These are phyloP conservation scores for Brachirus orientalis DNA, from an alignment of 2,113 vertebrate species.

Conservation along the genomic window DNA sequence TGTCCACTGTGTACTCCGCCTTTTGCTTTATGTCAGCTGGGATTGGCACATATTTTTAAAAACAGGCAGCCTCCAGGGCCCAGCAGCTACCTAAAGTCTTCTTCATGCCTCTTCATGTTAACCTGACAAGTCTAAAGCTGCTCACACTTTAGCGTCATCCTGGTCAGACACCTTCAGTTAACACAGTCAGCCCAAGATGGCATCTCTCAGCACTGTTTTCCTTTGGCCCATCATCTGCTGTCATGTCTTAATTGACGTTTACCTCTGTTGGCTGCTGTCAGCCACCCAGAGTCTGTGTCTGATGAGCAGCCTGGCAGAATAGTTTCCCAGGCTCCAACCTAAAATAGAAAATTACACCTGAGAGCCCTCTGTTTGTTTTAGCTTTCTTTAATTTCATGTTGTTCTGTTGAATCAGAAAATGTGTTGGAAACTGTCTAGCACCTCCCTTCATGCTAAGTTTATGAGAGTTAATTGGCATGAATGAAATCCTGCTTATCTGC, in stretches of 20 bases:
- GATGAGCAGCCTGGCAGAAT: constrained; percentile 44
- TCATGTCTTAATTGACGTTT: constrained; percentile 77
- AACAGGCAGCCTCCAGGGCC: constrained; percentile 10
- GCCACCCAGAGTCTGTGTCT: constrained; percentile 54
- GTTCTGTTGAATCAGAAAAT: constrained; percentile 22
- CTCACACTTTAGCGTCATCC: constrained; percentile 63
- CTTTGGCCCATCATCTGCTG: constrained; percentile 68
- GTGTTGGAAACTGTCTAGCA: background rate
- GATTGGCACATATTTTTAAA: background rate
- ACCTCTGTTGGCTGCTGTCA: constrained; percentile 65
- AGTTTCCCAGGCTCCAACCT: constrained; percentile 65
- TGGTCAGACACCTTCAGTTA: constrained; percentile 77
- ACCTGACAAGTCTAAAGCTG: constrained; percentile 58
- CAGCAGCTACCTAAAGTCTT: constrained; percentile 12
- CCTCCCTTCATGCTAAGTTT: background rate
- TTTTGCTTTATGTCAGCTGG: too few species aligned
- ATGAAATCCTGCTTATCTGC: background rate
- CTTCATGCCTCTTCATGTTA: constrained; percentile 62
- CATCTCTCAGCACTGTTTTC: constrained; percentile 63
- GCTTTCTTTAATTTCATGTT: background rate
- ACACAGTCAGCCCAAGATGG: constrained; percentile 67
- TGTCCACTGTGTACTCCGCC: too few species aligned
- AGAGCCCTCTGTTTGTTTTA: background rate
- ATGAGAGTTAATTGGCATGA: background rate
- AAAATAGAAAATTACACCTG: constrained; percentile 62